Evolutionary conservation across 2,797 vertebrate genomes (phyloP).

Genomic region (Kryptopterus vitreolus): DNA sequence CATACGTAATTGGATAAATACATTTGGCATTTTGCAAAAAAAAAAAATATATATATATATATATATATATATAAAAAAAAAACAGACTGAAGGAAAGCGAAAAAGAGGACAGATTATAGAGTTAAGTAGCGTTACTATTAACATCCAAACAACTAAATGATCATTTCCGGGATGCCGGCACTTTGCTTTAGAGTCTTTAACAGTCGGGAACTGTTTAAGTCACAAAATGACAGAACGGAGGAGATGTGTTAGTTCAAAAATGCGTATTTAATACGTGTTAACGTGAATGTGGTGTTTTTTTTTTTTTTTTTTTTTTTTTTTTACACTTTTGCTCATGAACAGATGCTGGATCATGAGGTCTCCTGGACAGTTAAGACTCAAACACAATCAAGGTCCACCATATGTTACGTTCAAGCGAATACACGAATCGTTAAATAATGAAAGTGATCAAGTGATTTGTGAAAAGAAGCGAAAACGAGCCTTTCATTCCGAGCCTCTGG

Average conservation of each 20-base stretch:
- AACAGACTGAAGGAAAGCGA: slow-evolving; percentile 60
- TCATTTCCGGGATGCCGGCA: not conserved
- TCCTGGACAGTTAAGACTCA: not conserved
- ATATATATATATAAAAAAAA: too few species aligned
- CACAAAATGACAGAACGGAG: not conserved
- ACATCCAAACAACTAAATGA: slow-evolving; percentile 47
- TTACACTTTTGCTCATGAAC: not conserved
- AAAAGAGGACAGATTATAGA: slow-evolving; percentile 58
- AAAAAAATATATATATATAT: too few species aligned
- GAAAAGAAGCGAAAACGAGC: not conserved
- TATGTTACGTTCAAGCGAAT: not conserved
- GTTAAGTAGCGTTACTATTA: slow-evolving; percentile 58
- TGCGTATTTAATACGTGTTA: not conserved
- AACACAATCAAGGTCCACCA: not conserved
- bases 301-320: too few species aligned
- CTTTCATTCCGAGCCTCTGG: not conserved
- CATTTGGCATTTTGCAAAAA: slow-evolving; percentile 64
- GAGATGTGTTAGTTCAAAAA: not conserved
- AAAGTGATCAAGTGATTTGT: not conserved
- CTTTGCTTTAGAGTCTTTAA: slow-evolving; percentile 1
- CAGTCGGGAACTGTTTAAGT: slow-evolving; percentile 11
- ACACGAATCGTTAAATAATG: not conserved
- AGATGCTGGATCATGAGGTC: not conserved
- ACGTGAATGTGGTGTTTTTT: not conserved
- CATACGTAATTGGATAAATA: slow-evolving; percentile 38